phyloP scores from a whole-genome alignment of 2,113 vertebrate genomes.

The Kobus ellipsiprymnus region DNA sequence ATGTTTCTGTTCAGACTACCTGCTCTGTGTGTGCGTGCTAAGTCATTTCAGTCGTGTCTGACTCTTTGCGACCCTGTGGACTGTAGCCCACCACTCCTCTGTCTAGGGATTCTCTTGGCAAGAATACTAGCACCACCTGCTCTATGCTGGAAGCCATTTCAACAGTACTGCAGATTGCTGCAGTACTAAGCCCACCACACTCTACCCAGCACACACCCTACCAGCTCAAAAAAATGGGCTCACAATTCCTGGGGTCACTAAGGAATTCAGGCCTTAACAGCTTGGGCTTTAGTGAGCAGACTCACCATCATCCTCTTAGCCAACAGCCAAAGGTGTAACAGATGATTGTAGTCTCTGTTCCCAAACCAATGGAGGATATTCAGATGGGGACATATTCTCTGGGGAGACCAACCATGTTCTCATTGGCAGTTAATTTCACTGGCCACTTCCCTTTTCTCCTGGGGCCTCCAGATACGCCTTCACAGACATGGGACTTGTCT shows the following conservation, averaged over 20 bases:
- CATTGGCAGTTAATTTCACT: not conserved
- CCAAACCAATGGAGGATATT: not conserved
- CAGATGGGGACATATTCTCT: not conserved
- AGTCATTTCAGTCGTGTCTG: not conserved
- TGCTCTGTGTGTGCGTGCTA: not conserved
- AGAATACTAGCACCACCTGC: not conserved
- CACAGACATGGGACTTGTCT: not conserved
- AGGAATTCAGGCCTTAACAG: not conserved
- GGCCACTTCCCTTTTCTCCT: not conserved
- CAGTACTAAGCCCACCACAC: not conserved
- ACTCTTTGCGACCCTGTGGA: not conserved
- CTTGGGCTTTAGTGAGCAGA: not conserved
- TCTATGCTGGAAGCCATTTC: not conserved
- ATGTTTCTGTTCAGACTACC: not conserved
- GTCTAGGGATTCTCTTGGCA: not conserved
- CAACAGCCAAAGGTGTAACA: not conserved
- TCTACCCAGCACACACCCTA: not conserved
- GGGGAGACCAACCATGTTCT: not conserved
- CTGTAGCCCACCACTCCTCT: not conserved
- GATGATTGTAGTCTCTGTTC: not conserved
- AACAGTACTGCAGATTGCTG: not conserved
- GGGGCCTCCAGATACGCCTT: not conserved
- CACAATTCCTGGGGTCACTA: not conserved
- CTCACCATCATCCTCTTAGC: not conserved
- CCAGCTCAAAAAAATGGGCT: not conserved